Evolutionary conservation across 1,140 invertebrate genomes (phyloP), one percentile per base, ranked within the genome.

Genomic region (Frieseomelitta varia): DNA sequence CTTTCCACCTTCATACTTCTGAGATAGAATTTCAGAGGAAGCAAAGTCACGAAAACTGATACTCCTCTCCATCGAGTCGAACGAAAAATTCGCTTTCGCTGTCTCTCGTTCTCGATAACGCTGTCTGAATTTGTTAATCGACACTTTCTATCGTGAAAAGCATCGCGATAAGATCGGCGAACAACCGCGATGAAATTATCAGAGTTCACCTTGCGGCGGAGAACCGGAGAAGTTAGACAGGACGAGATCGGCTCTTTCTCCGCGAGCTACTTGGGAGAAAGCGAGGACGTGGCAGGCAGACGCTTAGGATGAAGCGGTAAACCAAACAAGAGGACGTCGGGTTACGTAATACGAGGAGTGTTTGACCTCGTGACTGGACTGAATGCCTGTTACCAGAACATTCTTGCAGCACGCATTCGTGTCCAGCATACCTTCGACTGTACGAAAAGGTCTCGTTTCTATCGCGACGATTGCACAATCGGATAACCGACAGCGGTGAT

Each of bases 291-390:
- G 51, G 30, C 53, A 55, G 19, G 10, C 8, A n/a, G 58, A 67
- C 74, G 77, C 30, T 67, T 24, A 30, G 58, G 69, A 84, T 84
- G 74, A 72, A 55, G 30, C 76, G 56, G 76, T 34, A 53, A 67
- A 55, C 30, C 56, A 19, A 65, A 19, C 51, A 39, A 71, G 69
- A 74, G 61, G 61, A 77, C 55, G 55, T 14, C 47, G 27, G 10
- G 39, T 86, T 86, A 71, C 63, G 21, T 79, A 84, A 86, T 19
- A 24, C 30, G 11, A 67, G 76, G 85, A 86, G 79, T 84, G 69
- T n/a, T 47, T 56, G 85, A 69, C 81, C 76, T 69, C 63, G 61
- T 56, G 63, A 86, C 81, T 86, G 81, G 85, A 79, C 76, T n/a
- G n/a, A n/a, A n/a, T n/a, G 61, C 56, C 63, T 55, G 19, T 74